Conservation (phyloP, 2,797 vertebrate species). For the Enteromius paludinosus region DNA sequence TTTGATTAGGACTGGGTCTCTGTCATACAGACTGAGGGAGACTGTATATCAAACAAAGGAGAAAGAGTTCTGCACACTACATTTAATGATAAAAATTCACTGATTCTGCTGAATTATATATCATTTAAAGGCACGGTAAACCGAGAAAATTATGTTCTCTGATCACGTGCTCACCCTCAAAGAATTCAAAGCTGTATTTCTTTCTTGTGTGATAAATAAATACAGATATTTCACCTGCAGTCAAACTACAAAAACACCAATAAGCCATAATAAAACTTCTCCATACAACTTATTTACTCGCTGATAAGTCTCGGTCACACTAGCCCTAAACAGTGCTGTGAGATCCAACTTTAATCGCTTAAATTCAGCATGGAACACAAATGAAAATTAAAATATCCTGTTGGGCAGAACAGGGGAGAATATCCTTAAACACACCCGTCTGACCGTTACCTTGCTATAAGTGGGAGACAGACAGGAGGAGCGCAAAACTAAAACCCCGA, state of each 20-base stretch:
- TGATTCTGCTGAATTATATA: neutral
- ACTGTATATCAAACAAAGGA: slow-evolving; percentile 4
- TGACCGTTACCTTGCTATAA: too few species aligned
- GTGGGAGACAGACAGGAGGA: too few species aligned
- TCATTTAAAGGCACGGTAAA: neutral
- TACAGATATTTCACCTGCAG: neutral
- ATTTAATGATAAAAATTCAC: neutral
- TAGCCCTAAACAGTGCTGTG: too few species aligned
- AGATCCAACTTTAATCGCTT: too few species aligned
- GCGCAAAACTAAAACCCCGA: too few species aligned
- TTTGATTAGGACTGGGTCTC: slow-evolving; percentile 21
- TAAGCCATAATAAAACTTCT: neutral
- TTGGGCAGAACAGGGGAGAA: too few species aligned
- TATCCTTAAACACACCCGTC: too few species aligned
- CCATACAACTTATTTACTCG: neutral
- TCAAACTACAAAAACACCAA: neutral
- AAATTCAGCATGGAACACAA: too few species aligned
- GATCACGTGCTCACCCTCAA: neutral
- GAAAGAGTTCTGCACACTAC: neutral
- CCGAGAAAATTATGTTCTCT: neutral
- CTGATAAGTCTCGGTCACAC: too few species aligned
- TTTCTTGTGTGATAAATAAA: neutral
- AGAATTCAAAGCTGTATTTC: neutral
- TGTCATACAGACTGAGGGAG: neutral
- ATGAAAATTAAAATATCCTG: too few species aligned